These are phyloP conservation scores for Macrochelys suwanniensis DNA, from an alignment of 2,797 vertebrate genomes.

Conservation along the genomic window DNA sequence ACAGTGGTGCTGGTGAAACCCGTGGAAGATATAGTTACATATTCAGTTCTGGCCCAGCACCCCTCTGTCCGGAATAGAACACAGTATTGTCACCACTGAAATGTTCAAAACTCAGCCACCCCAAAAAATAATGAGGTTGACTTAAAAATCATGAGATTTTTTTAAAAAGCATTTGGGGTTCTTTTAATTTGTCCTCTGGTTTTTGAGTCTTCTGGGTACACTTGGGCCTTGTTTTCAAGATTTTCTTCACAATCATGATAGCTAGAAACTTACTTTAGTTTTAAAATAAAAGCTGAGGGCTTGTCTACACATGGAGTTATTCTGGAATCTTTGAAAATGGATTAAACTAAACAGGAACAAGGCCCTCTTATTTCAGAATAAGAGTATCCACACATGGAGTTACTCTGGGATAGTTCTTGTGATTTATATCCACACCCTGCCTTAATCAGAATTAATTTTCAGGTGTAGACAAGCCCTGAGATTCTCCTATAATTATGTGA, in stretches of 20 bases:
- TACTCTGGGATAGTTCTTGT: neutral
- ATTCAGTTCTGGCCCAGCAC: neutral
- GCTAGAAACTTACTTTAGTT: neutral
- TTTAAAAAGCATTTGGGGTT: neutral
- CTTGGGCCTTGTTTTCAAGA: neutral
- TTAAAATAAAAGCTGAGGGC: neutral
- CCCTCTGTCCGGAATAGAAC: neutral
- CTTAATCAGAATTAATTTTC: neutral
- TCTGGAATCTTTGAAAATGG: neutral
- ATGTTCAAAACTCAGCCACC: neutral
- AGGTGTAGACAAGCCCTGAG: neutral
- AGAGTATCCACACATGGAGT: neutral
- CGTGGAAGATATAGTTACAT: too few relatives aligned
- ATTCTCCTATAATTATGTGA: fast-evolving
- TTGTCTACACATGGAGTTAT: neutral
- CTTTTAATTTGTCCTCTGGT: neutral
- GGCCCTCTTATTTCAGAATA: neutral
- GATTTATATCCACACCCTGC: neutral
- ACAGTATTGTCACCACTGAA: neutral
- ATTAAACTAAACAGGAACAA: neutral
- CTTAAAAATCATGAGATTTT: neutral
- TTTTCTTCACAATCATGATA: neutral
- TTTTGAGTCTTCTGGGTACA: neutral
- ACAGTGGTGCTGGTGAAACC: too few relatives aligned
- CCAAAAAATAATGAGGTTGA: neutral